Base-by-base conservation (phyloP, 1,140 invertebrate genomes). In the Drosophila nannoptera region DNA sequence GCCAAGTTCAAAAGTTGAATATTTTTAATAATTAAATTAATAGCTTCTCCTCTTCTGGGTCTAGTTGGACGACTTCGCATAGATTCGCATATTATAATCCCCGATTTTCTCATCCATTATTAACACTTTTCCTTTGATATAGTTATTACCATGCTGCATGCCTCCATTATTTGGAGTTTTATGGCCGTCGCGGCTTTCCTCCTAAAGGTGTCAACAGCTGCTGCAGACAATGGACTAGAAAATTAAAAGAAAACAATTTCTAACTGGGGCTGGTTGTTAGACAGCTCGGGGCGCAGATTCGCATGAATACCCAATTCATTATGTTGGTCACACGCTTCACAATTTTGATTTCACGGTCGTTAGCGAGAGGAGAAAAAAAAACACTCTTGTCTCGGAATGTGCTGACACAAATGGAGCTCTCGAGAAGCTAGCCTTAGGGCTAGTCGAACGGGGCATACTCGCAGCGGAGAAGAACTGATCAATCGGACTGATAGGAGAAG, bases 261-360 rank as follows among this genome's bases (percentile, higher is more conserved):
- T 82, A 78, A 68, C 73, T 60, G 49, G 63, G 55, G 58, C 53
- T n/a, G 50, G 66, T 59, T 73, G 65, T 60, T 56, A 52, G 63
- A 53, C 73, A 52, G 43, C 56, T 61, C 32, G 63, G 54, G 29
- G 49, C 36, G 16, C 45, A 16, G 46, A 52, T 53, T 61, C 55
- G 60, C 72, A 66, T 84, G 80, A 83, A 83, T 83, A 84, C 76
- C 63, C 80, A 83, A 83, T 83, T 83, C 80, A 83, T 83, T 78
- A 84, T 84, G 76, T 84, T 83, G 80, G 66, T 83, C 80, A 76
- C 80, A 83, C 80, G 80, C 80, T 83, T 69, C 58, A 80, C 62
- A 78, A 66, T 70, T 80, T 76, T 71, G 56, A 63, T 80, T 83
- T 83, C 80, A 83, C 80, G 78, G 78, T 84, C 78, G 80, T 83